phyloP scores from a whole-genome alignment of 2,888 invertebrate genomes.

The Limulus polyphemus region DNA sequence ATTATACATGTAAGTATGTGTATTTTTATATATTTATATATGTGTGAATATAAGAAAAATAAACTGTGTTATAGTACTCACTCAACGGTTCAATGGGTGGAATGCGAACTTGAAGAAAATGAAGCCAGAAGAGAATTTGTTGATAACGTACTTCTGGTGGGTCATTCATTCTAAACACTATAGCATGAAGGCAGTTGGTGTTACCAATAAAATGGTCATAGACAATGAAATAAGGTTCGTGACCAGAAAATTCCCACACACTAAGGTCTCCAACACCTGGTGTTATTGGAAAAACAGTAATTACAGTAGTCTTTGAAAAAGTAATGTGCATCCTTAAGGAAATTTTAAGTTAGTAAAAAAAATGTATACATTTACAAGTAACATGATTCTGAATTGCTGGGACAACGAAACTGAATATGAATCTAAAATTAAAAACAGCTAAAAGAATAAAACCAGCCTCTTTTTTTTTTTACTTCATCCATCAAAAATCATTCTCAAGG shows the following conservation, averaged over 20 bases:
- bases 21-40: no score
- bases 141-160: constrained; percentile 50
- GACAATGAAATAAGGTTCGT: constrained; percentile 53
- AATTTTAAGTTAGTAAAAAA: neutral
- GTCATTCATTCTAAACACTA: constrained; percentile 55
- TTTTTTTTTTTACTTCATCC: no score
- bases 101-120: constrained; percentile 55
- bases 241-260: constrained; percentile 63
- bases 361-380: neutral
- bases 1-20: no score
- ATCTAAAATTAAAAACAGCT: no score
- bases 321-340: neutral
- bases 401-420: no score
- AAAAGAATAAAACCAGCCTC: no score
- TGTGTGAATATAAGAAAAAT: neutral
- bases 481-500: no score
- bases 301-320: constrained; percentile 37
- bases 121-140: constrained; percentile 58
- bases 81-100: constrained; percentile 48
- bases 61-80: constrained; percentile 31
- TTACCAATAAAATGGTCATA: constrained; percentile 58
- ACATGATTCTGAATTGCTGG: no score
- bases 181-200: constrained; percentile 47
- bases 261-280: constrained; percentile 50
- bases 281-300: no score